Conservation (phyloP, 1,140 invertebrate genomes). For the Drosophila albomicans region DNA sequence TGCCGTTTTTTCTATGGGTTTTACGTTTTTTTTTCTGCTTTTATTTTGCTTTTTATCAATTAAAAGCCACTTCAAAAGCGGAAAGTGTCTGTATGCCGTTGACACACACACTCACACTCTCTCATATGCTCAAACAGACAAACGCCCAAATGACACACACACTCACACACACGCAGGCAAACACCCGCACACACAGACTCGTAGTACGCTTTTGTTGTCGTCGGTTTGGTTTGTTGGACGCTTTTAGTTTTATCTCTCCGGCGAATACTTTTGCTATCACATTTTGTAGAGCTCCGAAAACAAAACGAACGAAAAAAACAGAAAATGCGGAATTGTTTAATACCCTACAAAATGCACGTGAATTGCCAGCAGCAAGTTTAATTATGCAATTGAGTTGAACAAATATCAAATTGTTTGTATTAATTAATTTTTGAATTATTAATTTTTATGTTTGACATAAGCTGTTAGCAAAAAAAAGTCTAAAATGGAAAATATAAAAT, state of each 20-base stretch:
- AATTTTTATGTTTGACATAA: no score
- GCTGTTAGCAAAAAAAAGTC: no score
- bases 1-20: constrained; percentile 56
- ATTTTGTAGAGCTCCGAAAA: constrained; percentile 30
- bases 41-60: constrained; percentile 75
- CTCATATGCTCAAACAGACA: constrained; percentile 30
- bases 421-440: no score
- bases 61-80: constrained; percentile 84
- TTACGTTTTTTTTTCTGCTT: constrained; percentile 48
- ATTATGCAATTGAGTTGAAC: no score
- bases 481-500: no score
- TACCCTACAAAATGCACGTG: constrained; percentile 23
- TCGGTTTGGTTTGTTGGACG: constrained; percentile 74
- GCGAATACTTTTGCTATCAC: constrained; percentile 49
- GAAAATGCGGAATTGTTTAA: not conserved
- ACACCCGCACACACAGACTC: constrained; percentile 32
- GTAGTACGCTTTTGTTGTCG: constrained; percentile 67
- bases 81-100: constrained; percentile 78
- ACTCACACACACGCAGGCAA: constrained; percentile 31
- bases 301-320: no score
- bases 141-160: constrained; percentile 54
- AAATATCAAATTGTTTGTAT: no score
- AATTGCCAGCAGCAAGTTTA: no score
- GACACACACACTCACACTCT: constrained; percentile 60
- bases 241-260: constrained; percentile 76